Evolutionary conservation across 2,113 vertebrate species (phyloP).

Genomic region (Sceloporus undulatus): DNA sequence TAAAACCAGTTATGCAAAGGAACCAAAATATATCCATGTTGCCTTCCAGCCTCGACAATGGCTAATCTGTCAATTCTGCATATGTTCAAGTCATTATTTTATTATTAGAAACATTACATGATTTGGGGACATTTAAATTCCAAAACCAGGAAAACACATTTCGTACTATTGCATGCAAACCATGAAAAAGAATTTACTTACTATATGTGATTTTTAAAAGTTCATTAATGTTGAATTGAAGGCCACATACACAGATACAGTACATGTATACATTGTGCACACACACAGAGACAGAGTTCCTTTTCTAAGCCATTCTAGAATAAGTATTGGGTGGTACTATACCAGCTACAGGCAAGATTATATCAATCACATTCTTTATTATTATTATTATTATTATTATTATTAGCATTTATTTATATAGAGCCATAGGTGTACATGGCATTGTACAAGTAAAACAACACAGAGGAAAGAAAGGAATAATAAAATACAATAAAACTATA

Average conservation of each 20-base stretch:
- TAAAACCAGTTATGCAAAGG: slow-evolving; percentile 75
- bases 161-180: slow-evolving; percentile 10
- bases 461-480: no score
- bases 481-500: no score
- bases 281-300: not conserved
- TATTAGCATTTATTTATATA: no score
- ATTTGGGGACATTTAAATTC: slow-evolving; percentile 35
- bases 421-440: no score
- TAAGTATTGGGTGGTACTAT: no score
- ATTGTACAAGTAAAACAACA: no score
- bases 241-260: not conserved
- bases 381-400: no score
- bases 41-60: slow-evolving; percentile 67
- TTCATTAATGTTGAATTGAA: not conserved
- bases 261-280: not conserved
- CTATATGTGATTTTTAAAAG: no score
- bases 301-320: not conserved
- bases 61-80: slow-evolving; percentile 65
- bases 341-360: not conserved
- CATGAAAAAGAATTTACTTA: no score
- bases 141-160: slow-evolving; percentile 53
- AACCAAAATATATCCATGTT: slow-evolving; percentile 71
- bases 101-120: slow-evolving; percentile 56
- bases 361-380: no score
- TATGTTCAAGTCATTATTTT: slow-evolving; percentile 57